These are phyloP conservation scores for Lepidotrigona ventralis DNA, from an alignment of 1,140 invertebrate species.

Conservation along the genomic window DNA sequence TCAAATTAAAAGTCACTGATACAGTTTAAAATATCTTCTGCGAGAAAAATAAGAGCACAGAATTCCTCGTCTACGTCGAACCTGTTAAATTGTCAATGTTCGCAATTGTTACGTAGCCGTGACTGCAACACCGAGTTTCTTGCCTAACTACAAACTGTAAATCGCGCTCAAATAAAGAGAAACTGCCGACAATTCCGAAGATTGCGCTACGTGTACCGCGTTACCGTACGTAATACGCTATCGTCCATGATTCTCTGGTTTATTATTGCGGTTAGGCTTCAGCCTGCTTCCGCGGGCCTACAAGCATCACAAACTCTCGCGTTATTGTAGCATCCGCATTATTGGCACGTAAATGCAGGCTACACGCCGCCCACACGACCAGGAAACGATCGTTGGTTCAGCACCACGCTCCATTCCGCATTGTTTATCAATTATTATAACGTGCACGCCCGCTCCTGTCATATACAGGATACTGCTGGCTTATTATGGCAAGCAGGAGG, in stretches of 20 bases:
- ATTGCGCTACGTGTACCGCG: slow-evolving; percentile 14
- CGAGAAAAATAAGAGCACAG: too few relatives aligned
- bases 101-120: background rate
- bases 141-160: background rate
- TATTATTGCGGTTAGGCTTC: slow-evolving; percentile 47
- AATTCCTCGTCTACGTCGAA: background rate
- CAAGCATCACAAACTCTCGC: slow-evolving; percentile 36
- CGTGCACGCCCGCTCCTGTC: slow-evolving; percentile 40
- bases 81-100: background rate
- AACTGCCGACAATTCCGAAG: slow-evolving; percentile 12
- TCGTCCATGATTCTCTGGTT: slow-evolving; percentile 34
- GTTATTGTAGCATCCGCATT: slow-evolving; percentile 52
- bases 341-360: slow-evolving; percentile 52
- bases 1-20: too few relatives aligned
- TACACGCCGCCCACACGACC: slow-evolving; percentile 65
- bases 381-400: slow-evolving; percentile 61
- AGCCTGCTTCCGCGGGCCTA: slow-evolving; percentile 38
- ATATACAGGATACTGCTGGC: background rate
- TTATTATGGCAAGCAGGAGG: slow-evolving; percentile 12
- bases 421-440: slow-evolving; percentile 71
- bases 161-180: slow-evolving; percentile 1
- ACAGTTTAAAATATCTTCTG: too few relatives aligned
- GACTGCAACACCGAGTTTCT: background rate
- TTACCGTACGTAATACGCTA: slow-evolving; percentile 23
- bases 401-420: slow-evolving; percentile 54